Evolutionary conservation across 1,140 invertebrate genomes (phyloP).

Genomic region (Pseudomyrmex dendroicus): DNA sequence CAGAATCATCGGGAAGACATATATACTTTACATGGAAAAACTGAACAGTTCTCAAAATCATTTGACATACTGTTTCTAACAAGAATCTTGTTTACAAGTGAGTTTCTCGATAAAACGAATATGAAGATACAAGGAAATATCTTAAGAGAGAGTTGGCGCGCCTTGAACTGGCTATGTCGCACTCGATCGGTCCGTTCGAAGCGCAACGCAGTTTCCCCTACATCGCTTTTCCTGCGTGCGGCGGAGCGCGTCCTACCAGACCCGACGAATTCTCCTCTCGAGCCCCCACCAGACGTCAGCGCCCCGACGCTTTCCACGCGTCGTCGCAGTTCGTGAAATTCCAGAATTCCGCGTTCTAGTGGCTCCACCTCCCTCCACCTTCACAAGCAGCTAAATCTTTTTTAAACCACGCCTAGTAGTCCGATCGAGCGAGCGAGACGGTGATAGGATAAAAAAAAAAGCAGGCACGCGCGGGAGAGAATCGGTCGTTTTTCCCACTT

Average conservation of each 20-base stretch:
- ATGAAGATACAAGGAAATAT: slow-evolving; percentile 52
- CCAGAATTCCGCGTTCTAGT: slow-evolving; percentile 67
- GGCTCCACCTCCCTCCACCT: slow-evolving; percentile 59
- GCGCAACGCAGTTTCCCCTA: slow-evolving; percentile 74
- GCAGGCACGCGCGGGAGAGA: slow-evolving; percentile 65
- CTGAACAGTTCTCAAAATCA: not conserved
- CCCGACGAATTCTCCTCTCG: slow-evolving; percentile 60
- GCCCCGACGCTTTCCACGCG: slow-evolving; percentile 48
- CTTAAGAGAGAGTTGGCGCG: slow-evolving; percentile 76
- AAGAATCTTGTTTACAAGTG: not conserved
- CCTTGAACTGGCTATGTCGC: slow-evolving; percentile 79
- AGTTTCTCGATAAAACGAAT: not conserved
- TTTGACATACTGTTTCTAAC: not conserved
- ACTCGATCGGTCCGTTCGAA: slow-evolving; percentile 74
- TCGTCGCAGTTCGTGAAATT: slow-evolving; percentile 60
- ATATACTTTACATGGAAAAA: not conserved
- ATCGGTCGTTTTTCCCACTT: slow-evolving; percentile 75
- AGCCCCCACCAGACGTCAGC: slow-evolving; percentile 41
- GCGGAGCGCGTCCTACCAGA: slow-evolving; percentile 14
- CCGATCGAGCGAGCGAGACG: slow-evolving; percentile 61
- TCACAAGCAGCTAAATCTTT: slow-evolving; percentile 68
- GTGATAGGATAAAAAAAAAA: slow-evolving; percentile 60
- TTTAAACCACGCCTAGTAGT: slow-evolving; percentile 80
- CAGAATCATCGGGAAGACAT: not conserved
- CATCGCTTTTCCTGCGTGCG: slow-evolving; percentile 74